These are phyloP conservation scores for Babyrousa celebensis DNA, from an alignment of 2,797 vertebrate genomes.

Conservation along the genomic window DNA sequence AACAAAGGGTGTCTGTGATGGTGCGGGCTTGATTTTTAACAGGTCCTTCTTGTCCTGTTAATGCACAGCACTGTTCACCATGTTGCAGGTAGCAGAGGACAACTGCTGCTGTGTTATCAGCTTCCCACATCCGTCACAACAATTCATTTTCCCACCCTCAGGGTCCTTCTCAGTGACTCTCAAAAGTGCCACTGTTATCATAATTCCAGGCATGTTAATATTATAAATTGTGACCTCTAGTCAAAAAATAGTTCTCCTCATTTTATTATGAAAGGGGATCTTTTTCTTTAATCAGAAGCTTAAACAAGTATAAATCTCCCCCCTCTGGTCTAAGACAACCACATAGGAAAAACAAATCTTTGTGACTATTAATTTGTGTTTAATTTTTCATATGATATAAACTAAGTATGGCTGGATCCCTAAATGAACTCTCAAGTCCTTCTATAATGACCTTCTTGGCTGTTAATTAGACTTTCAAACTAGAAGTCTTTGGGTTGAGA, in stretches of 20 bases:
- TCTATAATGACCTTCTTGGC: conserved; percentile 61
- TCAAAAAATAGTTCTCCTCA: conserved; percentile 60
- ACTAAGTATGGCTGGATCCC: conserved; percentile 21
- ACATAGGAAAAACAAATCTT: conserved; percentile 47
- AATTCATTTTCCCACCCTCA: neutral
- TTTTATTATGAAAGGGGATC: conserved; percentile 63
- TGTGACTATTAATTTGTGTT: conserved; percentile 67
- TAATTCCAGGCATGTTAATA: conserved; percentile 18
- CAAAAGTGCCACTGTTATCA: neutral
- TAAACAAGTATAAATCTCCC: conserved; percentile 49
- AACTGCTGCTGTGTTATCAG: conserved; percentile 44
- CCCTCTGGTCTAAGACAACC: conserved; percentile 48
- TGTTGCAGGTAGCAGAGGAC: conserved; percentile 49
- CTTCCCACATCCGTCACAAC: conserved; percentile 62
- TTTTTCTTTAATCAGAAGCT: conserved; percentile 60
- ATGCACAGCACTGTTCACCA: conserved; percentile 54
- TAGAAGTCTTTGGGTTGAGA: conserved; percentile 17
- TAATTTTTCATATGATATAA: conserved; percentile 69
- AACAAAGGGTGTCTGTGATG: neutral
- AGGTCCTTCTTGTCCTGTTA: conserved; percentile 64
- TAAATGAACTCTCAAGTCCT: conserved; percentile 67
- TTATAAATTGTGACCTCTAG: conserved; percentile 43
- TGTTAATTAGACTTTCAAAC: conserved; percentile 75
- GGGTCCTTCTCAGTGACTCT: conserved; percentile 14
- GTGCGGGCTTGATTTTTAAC: neutral